Evolutionary conservation across 2,113 vertebrate species (phyloP).

Genomic region (Pao palembangensis): DNA sequence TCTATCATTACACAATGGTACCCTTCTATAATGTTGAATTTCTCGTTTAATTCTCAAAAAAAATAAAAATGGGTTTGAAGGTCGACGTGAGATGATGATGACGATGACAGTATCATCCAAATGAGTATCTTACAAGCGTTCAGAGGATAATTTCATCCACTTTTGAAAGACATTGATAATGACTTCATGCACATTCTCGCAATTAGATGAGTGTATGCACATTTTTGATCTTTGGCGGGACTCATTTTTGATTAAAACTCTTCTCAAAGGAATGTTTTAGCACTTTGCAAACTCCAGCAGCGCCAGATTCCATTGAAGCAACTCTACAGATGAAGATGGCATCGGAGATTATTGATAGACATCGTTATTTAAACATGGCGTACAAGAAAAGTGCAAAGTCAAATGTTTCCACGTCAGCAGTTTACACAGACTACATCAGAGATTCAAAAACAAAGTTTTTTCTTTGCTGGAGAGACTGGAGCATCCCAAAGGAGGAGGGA

Average conservation of each 20-base stretch:
- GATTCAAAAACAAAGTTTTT: slow-evolving; percentile 25
- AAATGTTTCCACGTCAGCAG: slow-evolving; percentile 59
- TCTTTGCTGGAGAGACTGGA: slow-evolving; percentile 1
- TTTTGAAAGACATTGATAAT: not conserved
- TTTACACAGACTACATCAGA: slow-evolving; percentile 47
- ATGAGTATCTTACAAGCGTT: too few species aligned
- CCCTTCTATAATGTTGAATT: too few species aligned
- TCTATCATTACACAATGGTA: too few species aligned
- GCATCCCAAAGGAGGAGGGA: slow-evolving; percentile 26
- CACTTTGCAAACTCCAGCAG: slow-evolving; percentile 44
- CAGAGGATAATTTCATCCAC: too few species aligned
- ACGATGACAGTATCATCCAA: too few species aligned
- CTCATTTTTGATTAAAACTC: slow-evolving; percentile 11
- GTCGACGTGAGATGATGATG: too few species aligned
- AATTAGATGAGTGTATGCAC: not conserved
- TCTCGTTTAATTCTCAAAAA: too few species aligned
- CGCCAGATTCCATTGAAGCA: slow-evolving; percentile 49
- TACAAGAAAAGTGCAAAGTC: slow-evolving; percentile 50
- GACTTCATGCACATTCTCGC: not conserved
- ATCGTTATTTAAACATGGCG: slow-evolving; percentile 66
- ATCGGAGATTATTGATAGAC: slow-evolving; percentile 58
- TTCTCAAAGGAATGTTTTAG: slow-evolving; percentile 21
- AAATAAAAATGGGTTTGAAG: too few species aligned
- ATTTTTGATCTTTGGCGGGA: slow-evolving; percentile 8
- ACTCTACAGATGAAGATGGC: slow-evolving; percentile 47